Percentiles rank a stretch among this genome's conserved stretches.
Evolutionary conservation across 2,888 invertebrate genomes (phyloP).

Genomic region (Drosophila nr. perissopoda): DNA sequence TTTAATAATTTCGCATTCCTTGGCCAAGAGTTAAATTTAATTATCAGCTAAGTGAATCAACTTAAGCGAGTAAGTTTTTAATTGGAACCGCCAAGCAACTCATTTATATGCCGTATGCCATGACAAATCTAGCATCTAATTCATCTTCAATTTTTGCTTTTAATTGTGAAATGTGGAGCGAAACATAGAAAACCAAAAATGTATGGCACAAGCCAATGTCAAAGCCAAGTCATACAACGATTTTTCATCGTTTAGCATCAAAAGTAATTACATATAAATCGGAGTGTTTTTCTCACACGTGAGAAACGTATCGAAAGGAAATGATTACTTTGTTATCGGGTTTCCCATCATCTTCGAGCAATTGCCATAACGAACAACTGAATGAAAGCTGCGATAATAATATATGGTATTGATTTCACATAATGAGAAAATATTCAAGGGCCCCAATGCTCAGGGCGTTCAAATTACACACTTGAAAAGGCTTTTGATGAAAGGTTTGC

Average conservation of each 20-base stretch:
- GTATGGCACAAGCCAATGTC: not conserved
- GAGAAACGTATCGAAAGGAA: constrained; percentile 17
- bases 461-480: constrained; percentile 51
- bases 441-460: constrained; percentile 27
- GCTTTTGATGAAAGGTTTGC: constrained; percentile 53
- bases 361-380: constrained; percentile 23
- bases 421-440: constrained; percentile 58
- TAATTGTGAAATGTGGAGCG: not conserved
- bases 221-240: not conserved
- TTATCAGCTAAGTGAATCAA: constrained; percentile 28
- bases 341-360: constrained; percentile 39
- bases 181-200: not conserved
- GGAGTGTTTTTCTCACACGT: not conserved
- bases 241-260: not conserved
- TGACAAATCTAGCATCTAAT: not conserved
- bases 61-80: constrained; percentile 26
- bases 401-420: constrained; percentile 66
- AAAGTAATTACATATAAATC: not conserved
- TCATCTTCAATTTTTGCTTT: not conserved
- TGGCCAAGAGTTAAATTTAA: constrained; percentile 40
- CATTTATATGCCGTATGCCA: not conserved
- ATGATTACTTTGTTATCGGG: constrained; percentile 32
- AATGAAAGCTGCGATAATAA: constrained; percentile 26
- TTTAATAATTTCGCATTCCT: constrained; percentile 54
- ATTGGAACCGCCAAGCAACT: constrained; percentile 18